Percentiles rank a stretch among this genome's conserved stretches.
Evolutionary conservation across 2,113 vertebrate species (phyloP).

Genomic region (Oxygymnocypris stewartii): DNA sequence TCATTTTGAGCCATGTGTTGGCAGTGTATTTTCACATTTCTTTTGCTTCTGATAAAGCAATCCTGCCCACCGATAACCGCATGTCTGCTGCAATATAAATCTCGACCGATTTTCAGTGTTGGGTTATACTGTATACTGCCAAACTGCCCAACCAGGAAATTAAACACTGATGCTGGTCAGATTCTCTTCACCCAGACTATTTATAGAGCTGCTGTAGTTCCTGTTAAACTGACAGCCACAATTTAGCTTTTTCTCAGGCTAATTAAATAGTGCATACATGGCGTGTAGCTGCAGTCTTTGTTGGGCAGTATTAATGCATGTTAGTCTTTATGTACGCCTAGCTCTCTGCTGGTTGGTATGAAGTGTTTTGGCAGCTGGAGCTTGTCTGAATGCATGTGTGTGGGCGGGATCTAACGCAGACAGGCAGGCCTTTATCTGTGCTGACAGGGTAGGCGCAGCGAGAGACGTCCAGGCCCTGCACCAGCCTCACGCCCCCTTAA

Average conservation of each 20-base stretch:
- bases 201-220: conserved; percentile 49
- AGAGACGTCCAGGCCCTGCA: conserved; percentile 44
- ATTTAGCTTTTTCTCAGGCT: conserved; percentile 38
- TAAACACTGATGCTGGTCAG: conserved; percentile 37
- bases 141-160: not conserved
- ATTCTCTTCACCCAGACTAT: conserved; percentile 23
- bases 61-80: not conserved
- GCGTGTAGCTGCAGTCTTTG: conserved; percentile 22
- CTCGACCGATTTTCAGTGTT: not conserved
- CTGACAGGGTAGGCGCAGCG: conserved; percentile 47
- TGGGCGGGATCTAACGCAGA: conserved; percentile 46
- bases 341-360: conserved; percentile 42
- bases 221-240: conserved; percentile 44
- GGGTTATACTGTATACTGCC: conserved; percentile 19
- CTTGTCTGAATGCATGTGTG: conserved; percentile 40
- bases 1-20: not conserved
- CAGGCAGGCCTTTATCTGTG: conserved; percentile 56
- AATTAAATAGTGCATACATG: conserved; percentile 47
- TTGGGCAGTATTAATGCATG: conserved; percentile 22
- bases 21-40: not conserved
- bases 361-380: conserved; percentile 56
- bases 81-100: not conserved
- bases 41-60: not conserved
- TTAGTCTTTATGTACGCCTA: conserved; percentile 36
- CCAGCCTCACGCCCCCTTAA: conserved; percentile 52